Base-by-base conservation (phyloP, 2,888 invertebrate genomes). In the Archips crataeganus region DNA sequence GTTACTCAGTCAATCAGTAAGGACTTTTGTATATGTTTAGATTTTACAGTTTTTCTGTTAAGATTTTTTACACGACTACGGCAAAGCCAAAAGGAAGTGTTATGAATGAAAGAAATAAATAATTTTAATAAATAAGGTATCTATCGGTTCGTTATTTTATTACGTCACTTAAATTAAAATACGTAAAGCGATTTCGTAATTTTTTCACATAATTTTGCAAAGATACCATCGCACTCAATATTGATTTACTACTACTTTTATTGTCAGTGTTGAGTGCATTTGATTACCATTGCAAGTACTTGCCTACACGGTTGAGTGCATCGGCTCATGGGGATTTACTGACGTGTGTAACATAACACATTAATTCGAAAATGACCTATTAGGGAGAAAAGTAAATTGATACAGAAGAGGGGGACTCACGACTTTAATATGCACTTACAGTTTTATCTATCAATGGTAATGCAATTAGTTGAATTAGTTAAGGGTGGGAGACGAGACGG, bases 361-460 rank as follows among this genome's bases (percentile, higher is more conserved):
- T 68, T 76, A 76, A 77, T 76, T 78, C 74, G 71, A 71, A 76
- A 77, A 77, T 77, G 74, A 77, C 76, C 61, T 70, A 69, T 72
- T 71, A 79, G 79, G 81, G 81, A 77, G 75, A 78, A 59, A 78
- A 74, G 75, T 59, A 70, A 74, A 77, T 76, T 77, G 81, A 79
- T 81, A 81, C 78, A 75, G 75, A 77, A 71, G 67, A 79, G 79
- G 81, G 82, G 82, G 81, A 79, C 76, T 68, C 77, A 69, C n/a
- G 80, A 81, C 81, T 72, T 79, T 82, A 79, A 83, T 80, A 77
- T 78, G 80, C 39, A 39, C 71, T 76, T 66, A 70, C 66, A 45
- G 71, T 73, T 63, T 76, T 72, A 61, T 68, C 71, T 74, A 64
- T 74, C 51, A 71, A 47, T 65, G 69, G 69, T 69, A 73, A 68